Conservation (phyloP, 1,140 invertebrate genomes). For the Penaeus chinensis region DNA sequence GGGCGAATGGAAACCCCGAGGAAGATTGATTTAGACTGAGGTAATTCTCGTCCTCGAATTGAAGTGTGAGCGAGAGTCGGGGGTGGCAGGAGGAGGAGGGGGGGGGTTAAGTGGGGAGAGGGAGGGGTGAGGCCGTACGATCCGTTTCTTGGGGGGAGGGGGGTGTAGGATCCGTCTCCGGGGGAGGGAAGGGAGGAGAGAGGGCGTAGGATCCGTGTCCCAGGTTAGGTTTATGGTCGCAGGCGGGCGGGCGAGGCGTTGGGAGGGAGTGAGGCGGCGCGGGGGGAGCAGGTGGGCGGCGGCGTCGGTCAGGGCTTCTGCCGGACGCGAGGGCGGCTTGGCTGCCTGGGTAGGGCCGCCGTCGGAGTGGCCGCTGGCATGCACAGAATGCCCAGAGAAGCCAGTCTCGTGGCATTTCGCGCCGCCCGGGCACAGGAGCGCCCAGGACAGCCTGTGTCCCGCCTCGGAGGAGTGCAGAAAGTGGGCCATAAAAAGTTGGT, state of each 20-base stretch:
- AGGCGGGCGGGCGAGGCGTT: too few species aligned
- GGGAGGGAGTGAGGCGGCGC: too few species aligned
- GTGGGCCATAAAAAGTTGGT: slow-evolving; percentile 46
- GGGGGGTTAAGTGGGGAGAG: neutral
- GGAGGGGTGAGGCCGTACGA: too few species aligned
- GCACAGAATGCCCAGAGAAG: too few species aligned
- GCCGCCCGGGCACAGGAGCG: neutral
- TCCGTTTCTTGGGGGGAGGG: neutral
- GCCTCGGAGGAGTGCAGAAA: slow-evolving; percentile 29
- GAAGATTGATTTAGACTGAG: too few species aligned
- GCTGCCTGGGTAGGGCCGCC: too few species aligned
- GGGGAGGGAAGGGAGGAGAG: neutral
- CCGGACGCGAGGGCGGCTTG: too few species aligned
- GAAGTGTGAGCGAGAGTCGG: neutral
- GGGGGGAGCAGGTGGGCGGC: too few species aligned
- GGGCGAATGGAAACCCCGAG: too few species aligned
- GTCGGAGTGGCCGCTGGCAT: too few species aligned
- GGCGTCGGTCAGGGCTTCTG: too few species aligned
- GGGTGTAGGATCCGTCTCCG: neutral
- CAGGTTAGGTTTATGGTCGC: too few species aligned
- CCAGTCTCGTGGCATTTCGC: neutral
- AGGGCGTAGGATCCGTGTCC: neutral
- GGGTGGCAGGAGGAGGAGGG: neutral
- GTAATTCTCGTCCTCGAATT: neutral
- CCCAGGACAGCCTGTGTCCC: neutral